A percentile compares a stretch with the other conserved stretches of the same genome.
Evolutionary conservation across 2,113 vertebrate species (phyloP).

Genomic region (Motacilla tschutschensis): DNA sequence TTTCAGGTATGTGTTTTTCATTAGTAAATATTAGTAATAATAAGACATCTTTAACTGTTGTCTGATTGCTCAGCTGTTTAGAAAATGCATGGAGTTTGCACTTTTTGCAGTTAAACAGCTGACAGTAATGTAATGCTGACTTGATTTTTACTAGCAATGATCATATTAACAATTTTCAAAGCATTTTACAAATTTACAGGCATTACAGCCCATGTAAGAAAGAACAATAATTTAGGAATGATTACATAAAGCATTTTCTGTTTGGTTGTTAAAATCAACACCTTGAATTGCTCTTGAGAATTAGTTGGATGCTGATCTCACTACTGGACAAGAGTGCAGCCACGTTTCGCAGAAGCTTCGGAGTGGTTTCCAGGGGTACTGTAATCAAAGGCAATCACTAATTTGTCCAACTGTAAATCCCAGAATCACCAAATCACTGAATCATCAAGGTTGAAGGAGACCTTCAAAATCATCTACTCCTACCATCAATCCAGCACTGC

Average conservation of each 20-base stretch:
- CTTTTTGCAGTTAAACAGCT: not conserved
- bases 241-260: not conserved
- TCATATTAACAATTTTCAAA: not conserved
- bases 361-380: not conserved
- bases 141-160: not conserved
- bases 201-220: not conserved
- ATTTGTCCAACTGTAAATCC: not conserved
- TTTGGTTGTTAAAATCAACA: not conserved
- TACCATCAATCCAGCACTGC: not conserved
- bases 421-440: not conserved
- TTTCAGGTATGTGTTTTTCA: constrained; percentile 77
- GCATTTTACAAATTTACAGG: not conserved
- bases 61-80: not conserved
- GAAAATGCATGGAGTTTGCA: not conserved
- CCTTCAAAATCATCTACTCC: not conserved
- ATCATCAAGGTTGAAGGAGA: not conserved
- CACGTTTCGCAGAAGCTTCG: not conserved
- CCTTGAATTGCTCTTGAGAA: constrained; percentile 4
- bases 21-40: not conserved
- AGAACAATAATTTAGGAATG: not conserved
- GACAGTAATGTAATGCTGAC: not conserved
- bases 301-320: not conserved
- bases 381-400: not conserved
- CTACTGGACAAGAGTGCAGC: not conserved
- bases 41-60: not conserved